These are phyloP conservation scores for Plagiodera versicolora DNA, from an alignment of 2,888 invertebrate species.

Conservation along the genomic window DNA sequence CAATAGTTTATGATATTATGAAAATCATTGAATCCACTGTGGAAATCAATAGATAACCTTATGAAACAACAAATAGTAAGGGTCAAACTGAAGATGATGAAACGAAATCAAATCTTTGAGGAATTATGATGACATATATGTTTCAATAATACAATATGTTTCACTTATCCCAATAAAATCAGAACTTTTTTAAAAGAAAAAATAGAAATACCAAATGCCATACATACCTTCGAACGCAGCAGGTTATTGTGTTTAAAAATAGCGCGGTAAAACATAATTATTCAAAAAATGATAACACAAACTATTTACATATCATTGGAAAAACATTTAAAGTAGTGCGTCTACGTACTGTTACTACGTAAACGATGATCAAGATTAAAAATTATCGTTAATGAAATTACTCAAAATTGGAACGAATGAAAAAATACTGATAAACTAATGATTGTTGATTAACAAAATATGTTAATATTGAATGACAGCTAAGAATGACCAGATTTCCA, in stretches of 20 bases:
- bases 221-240: constrained; percentile 35
- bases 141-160: no score
- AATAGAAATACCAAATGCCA: no score
- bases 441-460: no score
- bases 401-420: no score
- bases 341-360: no score
- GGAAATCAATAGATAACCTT: constrained; percentile 14
- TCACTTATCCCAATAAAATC: no score
- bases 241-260: constrained; percentile 30
- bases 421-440: no score
- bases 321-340: background rate
- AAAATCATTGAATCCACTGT: background rate
- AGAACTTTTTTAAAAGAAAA: no score
- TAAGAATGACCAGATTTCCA: no score
- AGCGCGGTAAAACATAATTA: constrained; percentile 35
- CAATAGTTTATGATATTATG: background rate
- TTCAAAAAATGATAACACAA: background rate
- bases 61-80: background rate
- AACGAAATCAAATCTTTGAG: background rate
- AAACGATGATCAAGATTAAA: no score
- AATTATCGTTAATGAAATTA: no score
- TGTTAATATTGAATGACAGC: no score
- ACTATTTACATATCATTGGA: background rate
- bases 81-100: background rate
- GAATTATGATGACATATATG: background rate